These are phyloP conservation scores for Andinoacara biseriatus DNA, from an alignment of 2,113 vertebrate genomes.

Conservation along the genomic window DNA sequence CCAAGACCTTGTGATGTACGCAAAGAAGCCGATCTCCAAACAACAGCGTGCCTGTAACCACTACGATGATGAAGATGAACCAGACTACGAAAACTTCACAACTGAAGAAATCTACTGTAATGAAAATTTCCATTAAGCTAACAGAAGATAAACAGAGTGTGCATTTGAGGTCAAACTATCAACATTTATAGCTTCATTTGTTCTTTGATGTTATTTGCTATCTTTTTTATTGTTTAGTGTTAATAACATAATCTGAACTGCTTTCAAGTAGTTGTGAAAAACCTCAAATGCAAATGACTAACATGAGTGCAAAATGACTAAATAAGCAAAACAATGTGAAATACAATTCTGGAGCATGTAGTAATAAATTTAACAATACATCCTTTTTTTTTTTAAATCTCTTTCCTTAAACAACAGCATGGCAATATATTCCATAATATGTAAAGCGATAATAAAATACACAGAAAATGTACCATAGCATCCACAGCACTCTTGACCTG, in stretches of 20 bases:
- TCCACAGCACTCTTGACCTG: not conserved
- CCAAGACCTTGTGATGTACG: not conserved
- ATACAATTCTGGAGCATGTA: not conserved
- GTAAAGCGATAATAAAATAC: not conserved
- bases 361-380: rapidly evolving
- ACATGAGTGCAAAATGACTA: not conserved
- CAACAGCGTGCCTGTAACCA: not conserved
- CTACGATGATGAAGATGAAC: not conserved
- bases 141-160: not conserved
- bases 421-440: not conserved
- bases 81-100: not conserved
- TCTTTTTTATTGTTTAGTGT: not conserved
- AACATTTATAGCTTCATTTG: not conserved
- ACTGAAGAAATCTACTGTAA: not conserved
- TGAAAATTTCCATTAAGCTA: not conserved
- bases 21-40: not conserved
- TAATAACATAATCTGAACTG: not conserved
- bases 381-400: not conserved
- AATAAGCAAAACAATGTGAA: not conserved
- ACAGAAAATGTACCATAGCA: not conserved
- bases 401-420: not conserved
- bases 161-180: not conserved
- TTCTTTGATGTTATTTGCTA: rapidly evolving
- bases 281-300: rapidly evolving
- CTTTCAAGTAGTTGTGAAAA: not conserved